Evolutionary conservation across 2,797 vertebrate genomes (phyloP).

Genomic region (Sebastes cheni): DNA sequence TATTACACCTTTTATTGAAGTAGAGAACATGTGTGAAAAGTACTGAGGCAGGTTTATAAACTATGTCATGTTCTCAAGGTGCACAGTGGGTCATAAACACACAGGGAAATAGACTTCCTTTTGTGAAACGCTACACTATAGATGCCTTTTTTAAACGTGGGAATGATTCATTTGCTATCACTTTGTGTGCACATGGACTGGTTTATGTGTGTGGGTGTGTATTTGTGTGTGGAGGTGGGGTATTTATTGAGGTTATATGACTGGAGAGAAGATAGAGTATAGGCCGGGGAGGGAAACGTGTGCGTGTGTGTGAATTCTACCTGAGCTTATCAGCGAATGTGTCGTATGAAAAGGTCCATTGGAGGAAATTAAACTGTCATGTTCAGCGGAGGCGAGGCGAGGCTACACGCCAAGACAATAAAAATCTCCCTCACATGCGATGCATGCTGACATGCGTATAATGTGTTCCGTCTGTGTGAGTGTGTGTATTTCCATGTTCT

Average conservation of each 20-base stretch:
- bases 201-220: neutral
- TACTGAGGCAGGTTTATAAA: neutral
- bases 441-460: neutral
- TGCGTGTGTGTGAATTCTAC: neutral
- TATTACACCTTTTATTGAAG: neutral
- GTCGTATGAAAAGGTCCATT: conserved; percentile 32
- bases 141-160: neutral
- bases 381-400: neutral
- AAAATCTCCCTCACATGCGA: neutral
- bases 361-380: conserved; percentile 58
- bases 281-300: neutral
- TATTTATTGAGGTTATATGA: neutral
- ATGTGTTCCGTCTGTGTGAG: neutral
- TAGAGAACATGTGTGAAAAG: neutral
- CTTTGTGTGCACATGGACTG: neutral
- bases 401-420: neutral
- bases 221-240: neutral
- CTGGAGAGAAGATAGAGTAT: neutral
- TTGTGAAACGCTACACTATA: neutral
- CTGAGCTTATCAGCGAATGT: conserved; percentile 36
- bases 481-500: neutral
- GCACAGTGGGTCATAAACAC: neutral
- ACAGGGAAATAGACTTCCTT: neutral
- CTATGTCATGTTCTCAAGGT: neutral
- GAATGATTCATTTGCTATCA: neutral